Conservation (phyloP, 2,888 invertebrate genomes). For the Rhabditoides inermis region DNA sequence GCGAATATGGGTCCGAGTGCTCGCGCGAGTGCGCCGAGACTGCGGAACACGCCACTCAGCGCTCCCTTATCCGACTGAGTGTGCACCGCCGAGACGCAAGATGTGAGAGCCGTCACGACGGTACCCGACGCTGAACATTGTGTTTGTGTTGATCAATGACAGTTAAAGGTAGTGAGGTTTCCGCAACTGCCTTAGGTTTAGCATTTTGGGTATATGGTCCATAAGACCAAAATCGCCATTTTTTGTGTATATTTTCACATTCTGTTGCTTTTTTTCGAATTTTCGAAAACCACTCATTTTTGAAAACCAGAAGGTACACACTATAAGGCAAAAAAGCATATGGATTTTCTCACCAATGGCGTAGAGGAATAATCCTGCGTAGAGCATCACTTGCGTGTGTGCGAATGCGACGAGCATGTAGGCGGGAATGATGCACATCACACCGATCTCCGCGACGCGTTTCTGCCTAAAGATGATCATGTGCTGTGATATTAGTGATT, state of each 20-base stretch:
- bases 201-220: too few species aligned
- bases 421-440: conserved; percentile 75
- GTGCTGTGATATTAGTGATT: too few species aligned
- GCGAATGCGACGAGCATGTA: conserved; percentile 77
- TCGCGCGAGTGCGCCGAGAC: conserved; percentile 83
- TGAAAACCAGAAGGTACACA: too few species aligned
- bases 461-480: conserved; percentile 26
- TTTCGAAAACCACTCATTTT: too few species aligned
- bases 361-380: conserved; percentile 75
- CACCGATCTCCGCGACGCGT: conserved; percentile 58
- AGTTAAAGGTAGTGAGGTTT: too few species aligned
- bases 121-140: conserved; percentile 61
- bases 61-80: conserved; percentile 73
- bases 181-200: too few species aligned
- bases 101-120: conserved; percentile 88
- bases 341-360: conserved; percentile 72
- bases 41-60: conserved; percentile 84
- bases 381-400: conserved; percentile 61
- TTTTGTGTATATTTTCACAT: too few species aligned
- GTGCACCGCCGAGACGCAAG: conserved; percentile 77
- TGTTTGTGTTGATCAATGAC: too few species aligned
- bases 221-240: too few species aligned
- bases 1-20: conserved; percentile 82
- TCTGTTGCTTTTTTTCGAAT: too few species aligned
- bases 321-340: too few species aligned